These are phyloP conservation scores for Gadus macrocephalus DNA, from an alignment of 2,113 vertebrate genomes.

Conservation along the genomic window DNA sequence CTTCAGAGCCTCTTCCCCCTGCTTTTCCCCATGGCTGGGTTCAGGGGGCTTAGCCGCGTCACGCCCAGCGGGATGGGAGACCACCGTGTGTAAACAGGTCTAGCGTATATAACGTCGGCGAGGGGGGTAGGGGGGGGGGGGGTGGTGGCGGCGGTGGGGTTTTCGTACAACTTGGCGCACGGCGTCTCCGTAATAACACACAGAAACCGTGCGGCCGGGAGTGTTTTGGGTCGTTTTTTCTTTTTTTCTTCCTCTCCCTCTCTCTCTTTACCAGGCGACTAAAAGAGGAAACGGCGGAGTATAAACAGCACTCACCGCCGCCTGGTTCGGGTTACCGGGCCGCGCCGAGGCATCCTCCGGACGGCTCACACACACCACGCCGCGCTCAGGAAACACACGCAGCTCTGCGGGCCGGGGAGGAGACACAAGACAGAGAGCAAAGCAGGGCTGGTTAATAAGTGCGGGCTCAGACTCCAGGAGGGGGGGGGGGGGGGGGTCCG, in stretches of 20 bases:
- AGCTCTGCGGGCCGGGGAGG: conserved; percentile 70
- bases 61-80: conserved; percentile 14
- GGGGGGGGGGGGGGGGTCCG: conserved; percentile 28
- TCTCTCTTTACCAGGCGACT: conserved; percentile 58
- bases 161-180: conserved; percentile 54
- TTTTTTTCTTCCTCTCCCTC: too few relatives aligned
- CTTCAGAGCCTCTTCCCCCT: too few relatives aligned
- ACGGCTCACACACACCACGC: conserved; percentile 84
- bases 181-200: conserved; percentile 55
- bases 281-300: conserved; percentile 65
- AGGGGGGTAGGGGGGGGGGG: conserved; percentile 22
- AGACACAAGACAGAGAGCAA: conserved; percentile 49
- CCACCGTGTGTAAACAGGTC: conserved; percentile 32
- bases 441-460: conserved; percentile 51
- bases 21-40: neutral
- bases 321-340: conserved; percentile 63
- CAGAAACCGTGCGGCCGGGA: conserved; percentile 36
- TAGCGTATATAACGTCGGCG: conserved; percentile 27
- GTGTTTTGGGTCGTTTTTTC: neutral
- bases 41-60: conserved; percentile 6
- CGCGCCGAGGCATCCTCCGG: conserved; percentile 65
- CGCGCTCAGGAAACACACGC: conserved; percentile 85
- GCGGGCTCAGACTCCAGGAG: conserved; percentile 35
- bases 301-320: conserved; percentile 77
- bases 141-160: too few relatives aligned